These are phyloP conservation scores for Myrmophylax atrothorax DNA, from an alignment of 2,113 vertebrate species.

Conservation along the genomic window DNA sequence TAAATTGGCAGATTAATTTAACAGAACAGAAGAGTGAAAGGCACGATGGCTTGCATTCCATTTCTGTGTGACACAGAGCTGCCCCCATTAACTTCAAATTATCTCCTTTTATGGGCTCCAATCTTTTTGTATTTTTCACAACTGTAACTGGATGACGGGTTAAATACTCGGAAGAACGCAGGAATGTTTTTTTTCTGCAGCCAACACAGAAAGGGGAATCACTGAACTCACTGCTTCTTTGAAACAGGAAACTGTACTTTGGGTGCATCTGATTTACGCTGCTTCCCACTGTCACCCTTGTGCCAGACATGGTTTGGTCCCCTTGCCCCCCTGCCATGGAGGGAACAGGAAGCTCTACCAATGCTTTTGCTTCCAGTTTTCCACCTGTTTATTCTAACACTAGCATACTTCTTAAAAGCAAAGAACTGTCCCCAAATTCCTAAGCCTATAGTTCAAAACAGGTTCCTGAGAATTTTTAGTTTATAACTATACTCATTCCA, in stretches of 20 bases:
- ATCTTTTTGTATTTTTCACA: constrained; percentile 47
- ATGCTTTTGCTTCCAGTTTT: neutral
- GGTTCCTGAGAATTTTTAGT: neutral
- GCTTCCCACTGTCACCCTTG: neutral
- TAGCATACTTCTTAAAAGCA: neutral
- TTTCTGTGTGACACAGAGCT: neutral
- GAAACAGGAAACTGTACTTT: constrained; percentile 38
- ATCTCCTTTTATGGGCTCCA: constrained; percentile 61
- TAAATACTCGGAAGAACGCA: constrained; percentile 49
- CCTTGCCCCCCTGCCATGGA: neutral
- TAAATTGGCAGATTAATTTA: constrained; percentile 55
- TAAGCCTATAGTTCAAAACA: neutral
- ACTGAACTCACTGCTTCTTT: neutral
- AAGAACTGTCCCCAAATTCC: neutral
- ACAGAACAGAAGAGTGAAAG: constrained; percentile 11
- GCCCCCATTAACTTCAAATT: constrained; percentile 51
- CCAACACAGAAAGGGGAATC: neutral
- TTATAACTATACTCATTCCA: neutral
- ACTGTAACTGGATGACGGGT: constrained; percentile 18
- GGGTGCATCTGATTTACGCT: neutral
- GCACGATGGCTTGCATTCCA: neutral
- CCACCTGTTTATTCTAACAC: neutral
- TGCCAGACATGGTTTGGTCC: neutral
- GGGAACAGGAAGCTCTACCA: neutral
- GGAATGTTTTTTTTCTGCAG: constrained; percentile 38